Evolutionary conservation across 2,113 vertebrate species (phyloP).

Genomic region (Oncorhynchus masou): DNA sequence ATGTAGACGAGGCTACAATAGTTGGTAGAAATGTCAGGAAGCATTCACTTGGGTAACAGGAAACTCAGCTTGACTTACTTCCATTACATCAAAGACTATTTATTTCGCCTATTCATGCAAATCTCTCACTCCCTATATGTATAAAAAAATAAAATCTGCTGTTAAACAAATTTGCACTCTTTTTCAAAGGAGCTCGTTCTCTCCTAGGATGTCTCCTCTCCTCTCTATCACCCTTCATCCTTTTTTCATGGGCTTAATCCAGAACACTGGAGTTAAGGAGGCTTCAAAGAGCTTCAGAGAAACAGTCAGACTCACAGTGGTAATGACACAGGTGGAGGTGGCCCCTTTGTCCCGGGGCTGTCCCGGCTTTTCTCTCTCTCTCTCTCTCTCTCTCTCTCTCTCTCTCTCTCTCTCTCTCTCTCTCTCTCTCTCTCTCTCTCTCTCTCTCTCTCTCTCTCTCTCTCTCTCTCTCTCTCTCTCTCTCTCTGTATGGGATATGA

Average conservation of each 20-base stretch:
- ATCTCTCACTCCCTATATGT: conserved; percentile 33
- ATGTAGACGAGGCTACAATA: conserved; percentile 18
- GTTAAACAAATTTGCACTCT: conserved; percentile 51
- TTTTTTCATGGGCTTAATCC: conserved; percentile 55
- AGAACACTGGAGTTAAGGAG: conserved; percentile 58
- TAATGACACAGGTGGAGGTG: conserved; percentile 52
- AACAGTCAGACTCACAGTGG: too few relatives aligned
- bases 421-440: not conserved
- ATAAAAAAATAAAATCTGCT: conserved; percentile 31
- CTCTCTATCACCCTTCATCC: conserved; percentile 52
- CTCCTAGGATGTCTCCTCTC: conserved; percentile 51
- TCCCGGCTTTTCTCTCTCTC: conserved; percentile 25
- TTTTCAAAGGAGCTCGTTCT: conserved; percentile 52
- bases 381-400: too few relatives aligned
- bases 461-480: not conserved
- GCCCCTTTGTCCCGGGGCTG: conserved; percentile 28
- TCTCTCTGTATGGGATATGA: conserved; percentile 32
- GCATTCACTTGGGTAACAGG: conserved; percentile 39
- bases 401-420: conserved; percentile 26
- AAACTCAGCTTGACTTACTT: conserved; percentile 41
- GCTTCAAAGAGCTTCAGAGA: conserved; percentile 58
- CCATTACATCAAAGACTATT: conserved; percentile 60
- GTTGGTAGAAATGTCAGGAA: conserved; percentile 30
- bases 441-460: not conserved
- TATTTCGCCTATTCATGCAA: conserved; percentile 54